A percentile compares a stretch with the other conserved stretches of the same genome.
These are phyloP conservation scores for Pomatostomus ruficeps DNA, from an alignment of 2,113 vertebrate genomes.

Conservation along the genomic window DNA sequence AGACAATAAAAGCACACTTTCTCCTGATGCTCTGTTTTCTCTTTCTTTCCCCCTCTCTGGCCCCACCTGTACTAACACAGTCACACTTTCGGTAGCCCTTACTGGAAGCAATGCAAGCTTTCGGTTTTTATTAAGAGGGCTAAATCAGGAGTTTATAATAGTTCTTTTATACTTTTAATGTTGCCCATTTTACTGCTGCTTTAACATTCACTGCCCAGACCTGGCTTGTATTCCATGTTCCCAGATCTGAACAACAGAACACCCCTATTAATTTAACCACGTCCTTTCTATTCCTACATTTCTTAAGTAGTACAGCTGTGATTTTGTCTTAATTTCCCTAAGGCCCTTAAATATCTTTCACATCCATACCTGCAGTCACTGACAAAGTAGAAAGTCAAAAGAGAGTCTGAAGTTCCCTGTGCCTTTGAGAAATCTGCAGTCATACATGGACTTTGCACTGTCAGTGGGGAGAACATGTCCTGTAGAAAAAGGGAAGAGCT, in stretches of 20 bases:
- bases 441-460: not conserved
- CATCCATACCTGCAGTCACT: not conserved
- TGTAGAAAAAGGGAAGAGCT: not conserved
- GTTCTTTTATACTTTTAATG: conserved; percentile 65
- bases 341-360: not conserved
- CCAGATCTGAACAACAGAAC: conserved; percentile 57
- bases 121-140: conserved; percentile 55
- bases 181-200: conserved; percentile 57
- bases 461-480: not conserved
- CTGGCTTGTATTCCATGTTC: conserved; percentile 54
- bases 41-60: not conserved
- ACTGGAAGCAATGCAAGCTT: conserved; percentile 44
- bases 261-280: conserved; percentile 52
- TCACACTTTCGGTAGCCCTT: conserved; percentile 47
- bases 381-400: not conserved
- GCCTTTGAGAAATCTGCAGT: not conserved
- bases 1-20: conserved; percentile 3
- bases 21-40: conserved; percentile 24
- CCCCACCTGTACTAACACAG: conserved; percentile 40
- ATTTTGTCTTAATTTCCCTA: conserved; percentile 40
- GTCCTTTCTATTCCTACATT: conserved; percentile 40
- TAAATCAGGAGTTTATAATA: conserved; percentile 62
- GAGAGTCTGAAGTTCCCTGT: not conserved
- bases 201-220: conserved; percentile 59
- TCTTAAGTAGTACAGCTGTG: conserved; percentile 26